phyloP scores from a whole-genome alignment of 1,140 invertebrate genomes.

The Atta texana region DNA sequence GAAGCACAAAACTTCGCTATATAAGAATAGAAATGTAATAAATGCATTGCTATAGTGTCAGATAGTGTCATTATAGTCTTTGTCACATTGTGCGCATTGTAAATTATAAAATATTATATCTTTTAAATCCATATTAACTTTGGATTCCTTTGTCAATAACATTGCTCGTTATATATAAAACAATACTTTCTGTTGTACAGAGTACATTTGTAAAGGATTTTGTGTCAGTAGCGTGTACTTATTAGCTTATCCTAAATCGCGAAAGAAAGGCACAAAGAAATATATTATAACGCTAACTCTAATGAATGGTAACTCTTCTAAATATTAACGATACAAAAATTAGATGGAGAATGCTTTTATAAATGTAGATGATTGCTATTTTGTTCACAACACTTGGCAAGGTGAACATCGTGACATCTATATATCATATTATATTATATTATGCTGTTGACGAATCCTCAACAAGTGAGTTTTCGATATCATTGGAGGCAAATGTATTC shows the following conservation, averaged over 20 bases:
- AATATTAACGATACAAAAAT: constrained; percentile 63
- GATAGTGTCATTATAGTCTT: neutral
- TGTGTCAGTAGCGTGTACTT: constrained; percentile 13
- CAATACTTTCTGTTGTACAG: constrained; percentile 30
- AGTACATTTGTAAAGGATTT: neutral
- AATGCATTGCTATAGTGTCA: constrained; percentile 8
- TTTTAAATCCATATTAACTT: constrained; percentile 20
- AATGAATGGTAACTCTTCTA: constrained; percentile 70
- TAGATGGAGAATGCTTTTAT: constrained; percentile 26
- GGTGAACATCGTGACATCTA: constrained; percentile 23
- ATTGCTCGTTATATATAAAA: constrained; percentile 50
- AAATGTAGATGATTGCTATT: constrained; percentile 17
- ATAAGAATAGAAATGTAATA: constrained; percentile 25
- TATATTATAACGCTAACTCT: constrained; percentile 45
- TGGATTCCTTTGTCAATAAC: constrained; percentile 32
- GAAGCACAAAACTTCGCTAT: neutral
- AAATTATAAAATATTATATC: constrained; percentile 30
- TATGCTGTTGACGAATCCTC: constrained; percentile 77
- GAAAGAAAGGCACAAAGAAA: constrained; percentile 66
- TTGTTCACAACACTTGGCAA: constrained; percentile 44
- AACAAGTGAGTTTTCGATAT: constrained; percentile 66
- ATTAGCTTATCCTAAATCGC: constrained; percentile 33
- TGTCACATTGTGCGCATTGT: constrained; percentile 14
- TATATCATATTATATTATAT: constrained; percentile 44
- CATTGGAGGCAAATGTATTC: constrained; percentile 58